Conservation (phyloP, 1,140 invertebrate species). For the Drosophila aff. region DNA sequence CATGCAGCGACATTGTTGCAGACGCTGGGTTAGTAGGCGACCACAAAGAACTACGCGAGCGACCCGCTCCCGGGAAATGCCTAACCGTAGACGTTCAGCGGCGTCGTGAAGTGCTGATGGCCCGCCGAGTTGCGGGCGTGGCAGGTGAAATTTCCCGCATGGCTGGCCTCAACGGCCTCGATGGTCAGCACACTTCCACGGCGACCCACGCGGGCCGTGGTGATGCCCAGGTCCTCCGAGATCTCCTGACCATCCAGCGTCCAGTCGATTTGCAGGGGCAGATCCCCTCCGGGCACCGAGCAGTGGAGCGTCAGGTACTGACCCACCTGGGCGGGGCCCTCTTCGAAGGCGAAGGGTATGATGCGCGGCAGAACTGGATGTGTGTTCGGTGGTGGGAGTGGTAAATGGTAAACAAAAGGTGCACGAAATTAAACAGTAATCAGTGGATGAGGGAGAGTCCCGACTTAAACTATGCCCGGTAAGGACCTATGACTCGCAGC, state of each 20-base stretch:
- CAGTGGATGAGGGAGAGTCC: constrained; percentile 5
- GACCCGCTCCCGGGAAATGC: neutral
- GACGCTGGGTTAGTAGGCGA: constrained; percentile 47
- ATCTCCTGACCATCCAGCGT: constrained; percentile 88
- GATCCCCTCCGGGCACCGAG: constrained; percentile 90
- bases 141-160: constrained; percentile 89
- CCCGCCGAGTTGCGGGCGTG: constrained; percentile 89
- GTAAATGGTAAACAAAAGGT: constrained; percentile 48
- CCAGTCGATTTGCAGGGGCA: constrained; percentile 90
- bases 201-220: constrained; percentile 87
- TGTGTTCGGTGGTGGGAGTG: constrained; percentile 40
- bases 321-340: constrained; percentile 81
- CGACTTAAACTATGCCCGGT: neutral
- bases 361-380: constrained; percentile 90
- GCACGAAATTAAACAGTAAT: constrained; percentile 42
- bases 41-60: constrained; percentile 47
- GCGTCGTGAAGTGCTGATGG: constrained; percentile 68
- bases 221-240: constrained; percentile 84
- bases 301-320: constrained; percentile 86
- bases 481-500: constrained; percentile 84
- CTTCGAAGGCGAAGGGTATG: constrained; percentile 87
- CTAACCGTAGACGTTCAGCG: constrained; percentile 84
- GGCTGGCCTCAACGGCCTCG: constrained; percentile 87
- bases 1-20: constrained; percentile 53
- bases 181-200: constrained; percentile 89